phyloP scores from a whole-genome alignment of 2,113 vertebrate genomes.

The Chloroceryle aenea region DNA sequence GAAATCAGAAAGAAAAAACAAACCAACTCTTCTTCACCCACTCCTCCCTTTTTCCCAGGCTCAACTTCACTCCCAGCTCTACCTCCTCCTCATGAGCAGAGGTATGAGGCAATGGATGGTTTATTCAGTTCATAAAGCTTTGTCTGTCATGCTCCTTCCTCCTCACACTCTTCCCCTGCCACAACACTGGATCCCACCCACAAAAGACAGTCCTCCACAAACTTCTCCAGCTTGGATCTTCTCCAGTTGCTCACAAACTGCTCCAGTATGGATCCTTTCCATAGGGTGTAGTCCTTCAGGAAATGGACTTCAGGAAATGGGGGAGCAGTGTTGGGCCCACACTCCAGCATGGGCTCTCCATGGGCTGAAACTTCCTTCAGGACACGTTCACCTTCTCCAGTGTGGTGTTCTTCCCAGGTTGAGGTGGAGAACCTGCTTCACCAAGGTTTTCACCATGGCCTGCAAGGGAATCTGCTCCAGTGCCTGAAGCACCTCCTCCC shows the following conservation, averaged over 20 bases:
- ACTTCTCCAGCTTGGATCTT: not conserved
- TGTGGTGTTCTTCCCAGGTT: not conserved
- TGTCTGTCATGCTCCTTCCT: not conserved
- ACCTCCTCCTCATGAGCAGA: not conserved
- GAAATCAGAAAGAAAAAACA: not conserved
- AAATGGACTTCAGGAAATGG: not conserved
- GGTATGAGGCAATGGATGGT: not conserved
- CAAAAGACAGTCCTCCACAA: not conserved
- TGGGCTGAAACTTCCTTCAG: not conserved
- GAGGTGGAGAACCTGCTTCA: not conserved
- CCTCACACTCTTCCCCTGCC: not conserved
- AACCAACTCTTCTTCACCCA: not conserved
- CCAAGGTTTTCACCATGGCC: not conserved
- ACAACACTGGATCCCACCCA: accelerated
- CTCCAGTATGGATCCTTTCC: not conserved
- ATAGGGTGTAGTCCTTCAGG: not conserved
- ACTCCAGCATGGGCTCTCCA: not conserved
- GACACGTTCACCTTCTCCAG: not conserved
- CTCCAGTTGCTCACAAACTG: not conserved
- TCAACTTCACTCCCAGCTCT: not conserved
- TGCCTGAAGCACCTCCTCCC: not conserved
- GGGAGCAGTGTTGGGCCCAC: not conserved
- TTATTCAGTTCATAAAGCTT: not conserved
- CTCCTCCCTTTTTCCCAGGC: not conserved
- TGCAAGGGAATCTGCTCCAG: not conserved